Base-by-base conservation (phyloP, 1,140 invertebrate species). In the Aleiodes sp. region DNA sequence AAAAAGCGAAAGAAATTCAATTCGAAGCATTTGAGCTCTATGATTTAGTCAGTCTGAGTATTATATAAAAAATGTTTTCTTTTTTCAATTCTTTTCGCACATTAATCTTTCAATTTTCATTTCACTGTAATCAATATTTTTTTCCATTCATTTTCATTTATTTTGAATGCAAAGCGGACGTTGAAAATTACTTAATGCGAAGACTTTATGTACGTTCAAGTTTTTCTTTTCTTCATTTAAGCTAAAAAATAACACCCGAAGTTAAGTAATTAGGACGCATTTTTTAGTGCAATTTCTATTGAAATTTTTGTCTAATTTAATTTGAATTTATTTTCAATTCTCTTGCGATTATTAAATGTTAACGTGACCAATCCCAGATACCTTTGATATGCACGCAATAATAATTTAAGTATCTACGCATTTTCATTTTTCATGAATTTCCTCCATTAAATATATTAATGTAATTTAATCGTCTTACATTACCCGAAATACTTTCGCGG, bases 161-260 rank as follows among this genome's bases (percentile, higher is more conserved):
- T 31, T 59, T 56, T 59, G 26, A 29, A 29, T 59, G 56, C 56
- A 59, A 59, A 59, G 56, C 56, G 56, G 56, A 59, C 56, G 56
- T 59, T 59, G 28, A 59, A 31, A 59, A 59, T 59, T 59, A 59
- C 26, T 24, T 56, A 21, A 52, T 24, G 56, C 56, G 28, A 29
- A 59, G 56, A 59, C 26, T n/a, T n/a, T 59, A 59, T 59, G 24
- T 29, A 52, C 46, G 46, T 52, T 52, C 26, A 52, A 6, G 46
- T 52, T 52, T 52, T 31, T 12, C 9, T 59, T 31, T 29, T 29
- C 56, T 29, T 59, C 29, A 59, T 29, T 59, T 59, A 59, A n/a
- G 56, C 56, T 59, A 59, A 59, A n/a, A 56, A 31, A 59, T 31
- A 31, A 59, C 6, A 59, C 56, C 56, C 56, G 14, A 3, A 52